Evolutionary conservation across 2,797 vertebrate species (phyloP).

Genomic region (Macroramphosus scolopax): DNA sequence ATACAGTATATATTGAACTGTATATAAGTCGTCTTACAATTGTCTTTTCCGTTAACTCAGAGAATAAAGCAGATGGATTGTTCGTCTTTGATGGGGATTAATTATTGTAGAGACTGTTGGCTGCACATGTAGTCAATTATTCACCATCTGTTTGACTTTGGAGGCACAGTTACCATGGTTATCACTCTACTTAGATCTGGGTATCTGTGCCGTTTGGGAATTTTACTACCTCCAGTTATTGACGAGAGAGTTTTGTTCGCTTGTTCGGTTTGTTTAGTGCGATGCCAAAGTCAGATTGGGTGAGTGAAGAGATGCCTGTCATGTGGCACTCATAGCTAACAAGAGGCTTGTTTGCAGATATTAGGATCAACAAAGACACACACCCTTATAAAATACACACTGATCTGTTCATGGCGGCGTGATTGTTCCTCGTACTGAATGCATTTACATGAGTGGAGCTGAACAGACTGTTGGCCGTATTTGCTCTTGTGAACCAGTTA

Average conservation of each 20-base stretch:
- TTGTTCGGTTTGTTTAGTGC: constrained; percentile 9
- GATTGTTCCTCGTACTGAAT: too few relatives aligned
- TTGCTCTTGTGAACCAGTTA: too few relatives aligned
- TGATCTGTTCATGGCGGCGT: neutral
- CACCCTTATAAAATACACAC: constrained; percentile 13
- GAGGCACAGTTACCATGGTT: constrained; percentile 39
- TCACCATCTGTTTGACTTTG: constrained; percentile 53
- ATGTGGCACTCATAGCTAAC: constrained; percentile 26
- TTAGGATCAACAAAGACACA: constrained; percentile 32
- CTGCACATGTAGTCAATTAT: constrained; percentile 41
- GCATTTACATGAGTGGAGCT: too few relatives aligned
- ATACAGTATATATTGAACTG: too few relatives aligned
- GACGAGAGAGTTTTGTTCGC: constrained; percentile 26
- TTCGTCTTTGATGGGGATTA: constrained; percentile 27
- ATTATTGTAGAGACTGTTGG: constrained; percentile 35
- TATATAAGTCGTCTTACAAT: too few relatives aligned
- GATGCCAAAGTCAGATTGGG: constrained; percentile 14
- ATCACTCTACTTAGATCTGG: constrained; percentile 19
- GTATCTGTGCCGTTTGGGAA: constrained; percentile 6
- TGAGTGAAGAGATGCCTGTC: constrained; percentile 40
- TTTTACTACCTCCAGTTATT: constrained; percentile 20
- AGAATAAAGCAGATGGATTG: constrained; percentile 44
- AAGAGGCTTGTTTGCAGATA: constrained; percentile 40
- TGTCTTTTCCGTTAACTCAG: constrained; percentile 24
- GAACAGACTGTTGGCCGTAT: too few relatives aligned